Base-by-base conservation (phyloP, 2,797 vertebrate genomes). In the Myoxocephalus aenaeus region DNA sequence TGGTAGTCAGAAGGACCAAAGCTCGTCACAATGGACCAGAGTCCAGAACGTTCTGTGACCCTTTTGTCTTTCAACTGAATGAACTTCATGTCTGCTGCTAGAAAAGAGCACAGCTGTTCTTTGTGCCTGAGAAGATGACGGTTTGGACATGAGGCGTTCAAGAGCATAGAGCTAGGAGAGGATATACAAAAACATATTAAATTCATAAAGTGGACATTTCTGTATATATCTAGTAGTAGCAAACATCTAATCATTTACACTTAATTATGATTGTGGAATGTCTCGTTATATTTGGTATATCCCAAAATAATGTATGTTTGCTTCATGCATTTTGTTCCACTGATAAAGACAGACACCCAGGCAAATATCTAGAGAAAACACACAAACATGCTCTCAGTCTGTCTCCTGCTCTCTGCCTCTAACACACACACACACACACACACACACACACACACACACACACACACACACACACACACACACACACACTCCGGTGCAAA, bases 401-500 rank as follows among this genome's bases (percentile, higher is more conserved):
- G 17, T 22, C 36, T 72, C 56, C 63, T 20, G 27, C 64, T 34
- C 67, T 67, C 76, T 81, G 34, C 34, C n/a, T 65, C 73, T 42
- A 76, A 59, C 63, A 62, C 40, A 51, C 56, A 57, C 32, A 57
- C 32, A 50, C 50, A 64, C 66, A 58, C 72, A 62, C 70, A 70
- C 58, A 32, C 53, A 48, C 40, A 42, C 65, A 51, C 11, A 38
- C 66, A 54, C 36, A 53, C 71, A 67, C 32, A 51, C 51, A 64
- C 70, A 63, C 67, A 53, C 57, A 42, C 53, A 59, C 54, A 36
- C 68, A 61, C 48, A 62, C 56, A 72, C 48, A 72, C 71, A 82
- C 82, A 59, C 76, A 83, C 80, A 62, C 70, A 61, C 91, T 89
- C 83, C 75, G 76, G 88, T 90, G 87, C 72, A 82, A 83, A 93